Conservation (phyloP, 1,140 invertebrate species). For the Bombyx mori region DNA sequence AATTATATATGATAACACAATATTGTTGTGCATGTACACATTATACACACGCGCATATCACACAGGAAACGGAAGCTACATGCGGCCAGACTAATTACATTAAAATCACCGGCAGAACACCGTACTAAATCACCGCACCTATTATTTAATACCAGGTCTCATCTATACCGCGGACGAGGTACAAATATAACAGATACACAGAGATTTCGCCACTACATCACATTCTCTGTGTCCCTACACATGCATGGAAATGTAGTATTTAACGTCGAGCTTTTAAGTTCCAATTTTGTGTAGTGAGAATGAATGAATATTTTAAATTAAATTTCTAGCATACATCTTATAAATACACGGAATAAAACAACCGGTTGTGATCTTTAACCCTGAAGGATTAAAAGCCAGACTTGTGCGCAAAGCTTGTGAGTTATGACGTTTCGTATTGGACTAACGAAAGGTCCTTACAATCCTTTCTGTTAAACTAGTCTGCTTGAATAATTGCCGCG, state of each 20-base stretch:
- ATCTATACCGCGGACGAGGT: slow-evolving; percentile 54
- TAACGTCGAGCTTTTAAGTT: no score
- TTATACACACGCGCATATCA: slow-evolving; percentile 6
- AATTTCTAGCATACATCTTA: not conserved
- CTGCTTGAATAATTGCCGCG: slow-evolving; percentile 69
- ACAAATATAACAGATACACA: slow-evolving; percentile 68
- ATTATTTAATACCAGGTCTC: slow-evolving; percentile 35
- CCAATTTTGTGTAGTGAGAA: no score
- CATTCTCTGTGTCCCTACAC: not conserved
- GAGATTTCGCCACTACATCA: slow-evolving; percentile 30
- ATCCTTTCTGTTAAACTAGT: slow-evolving; percentile 72
- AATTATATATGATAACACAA: not conserved
- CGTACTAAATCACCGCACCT: slow-evolving; percentile 58
- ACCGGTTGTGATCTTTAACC: no score
- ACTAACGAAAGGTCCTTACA: slow-evolving; percentile 38
- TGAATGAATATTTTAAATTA: no score
- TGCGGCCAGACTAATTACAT: slow-evolving; percentile 52
- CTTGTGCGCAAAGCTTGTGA: not conserved
- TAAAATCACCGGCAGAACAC: slow-evolving; percentile 43
- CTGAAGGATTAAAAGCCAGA: no score
- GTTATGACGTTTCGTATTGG: slow-evolving; percentile 18
- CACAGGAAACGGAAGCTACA: slow-evolving; percentile 34
- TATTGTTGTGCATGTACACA: not conserved
- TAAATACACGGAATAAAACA: not conserved
- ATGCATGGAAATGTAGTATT: no score